phyloP scores from a whole-genome alignment of 2,797 vertebrate genomes.

The Balearica regulorum region DNA sequence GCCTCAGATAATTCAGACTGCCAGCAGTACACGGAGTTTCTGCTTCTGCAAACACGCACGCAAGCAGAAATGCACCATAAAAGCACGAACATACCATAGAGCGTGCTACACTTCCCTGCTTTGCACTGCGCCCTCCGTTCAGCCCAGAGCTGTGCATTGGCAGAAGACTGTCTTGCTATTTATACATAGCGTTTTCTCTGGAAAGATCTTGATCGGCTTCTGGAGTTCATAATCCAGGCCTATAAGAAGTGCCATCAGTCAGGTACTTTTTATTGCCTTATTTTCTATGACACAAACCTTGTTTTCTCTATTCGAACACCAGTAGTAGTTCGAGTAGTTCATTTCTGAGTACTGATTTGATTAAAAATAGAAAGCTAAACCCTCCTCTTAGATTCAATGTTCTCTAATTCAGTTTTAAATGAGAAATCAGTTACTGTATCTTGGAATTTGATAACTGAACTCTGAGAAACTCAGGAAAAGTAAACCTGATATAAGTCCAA shows the following conservation, averaged over 20 bases:
- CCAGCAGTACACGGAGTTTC: neutral
- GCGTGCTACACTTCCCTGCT: neutral
- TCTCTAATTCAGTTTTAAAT: neutral
- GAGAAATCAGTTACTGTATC: neutral
- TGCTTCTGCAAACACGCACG: neutral
- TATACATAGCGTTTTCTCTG: neutral
- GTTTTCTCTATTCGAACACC: neutral
- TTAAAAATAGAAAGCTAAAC: neutral
- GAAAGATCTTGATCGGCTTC: neutral
- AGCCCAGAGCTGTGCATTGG: neutral
- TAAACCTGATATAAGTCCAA: neutral
- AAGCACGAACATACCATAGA: accelerated
- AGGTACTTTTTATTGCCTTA: neutral
- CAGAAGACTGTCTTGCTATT: neutral
- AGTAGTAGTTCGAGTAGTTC: neutral
- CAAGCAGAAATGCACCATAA: neutral
- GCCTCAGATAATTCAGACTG: neutral
- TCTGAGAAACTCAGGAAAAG: neutral
- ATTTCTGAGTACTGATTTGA: neutral
- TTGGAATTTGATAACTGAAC: neutral
- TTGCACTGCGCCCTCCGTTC: accelerated
- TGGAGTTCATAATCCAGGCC: neutral
- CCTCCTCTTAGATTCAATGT: neutral
- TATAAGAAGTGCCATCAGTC: neutral
- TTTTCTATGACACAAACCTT: neutral